Base-by-base conservation (phyloP, 2,797 vertebrate species). In the Ctenosaura bakeri region DNA sequence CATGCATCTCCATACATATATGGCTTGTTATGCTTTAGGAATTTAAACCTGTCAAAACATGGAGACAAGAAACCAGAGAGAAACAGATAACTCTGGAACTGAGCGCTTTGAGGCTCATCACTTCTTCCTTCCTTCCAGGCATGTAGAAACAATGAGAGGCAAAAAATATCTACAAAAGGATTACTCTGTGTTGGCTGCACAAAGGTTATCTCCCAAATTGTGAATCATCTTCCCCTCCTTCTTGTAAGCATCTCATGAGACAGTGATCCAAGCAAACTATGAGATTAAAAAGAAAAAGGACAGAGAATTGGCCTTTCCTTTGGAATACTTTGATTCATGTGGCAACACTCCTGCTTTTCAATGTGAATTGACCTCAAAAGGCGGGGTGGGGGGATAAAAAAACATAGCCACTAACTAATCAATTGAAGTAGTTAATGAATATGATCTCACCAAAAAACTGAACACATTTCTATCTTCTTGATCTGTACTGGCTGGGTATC, bases 11-110 rank as follows among this genome's bases (percentile, higher is more conserved):
- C 85, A 52, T 52, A 26, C 4, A 71, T 1, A 66, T 66, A 54
- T 9, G 77, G 13, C 84, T 93, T 91, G 1, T 66, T 3, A 9
- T n/a, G 38, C 91, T 94, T 93, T 80, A 35, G 90, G 42, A 89
- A 50, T 78, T 83, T 84, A 14, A 7, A 0, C 12, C 59, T 74
- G 74, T 83, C 12, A 82, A 50, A 73, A 26, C 87, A 88, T 64
- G 42, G 69, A 89, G 20, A 71, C 59, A 10, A 71, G 87, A 90
- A 1, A 8, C 91, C 86, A 29, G 29, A 24, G 29, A 12, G 73
- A 88, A 91, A 0, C 5, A 89, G 24, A 78, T 92, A 89, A 88
- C 83, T 50, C 62, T 73, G 29, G 59, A 32, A 3, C 1, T 80
- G 81, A 90, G 88, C 88, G 0, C 9, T 64, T 93, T 79, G 90